A percentile compares a stretch with the other conserved stretches of the same genome.
These are phyloP conservation scores for Triplophysa rosa DNA, from an alignment of 2,113 vertebrate genomes.

Conservation along the genomic window DNA sequence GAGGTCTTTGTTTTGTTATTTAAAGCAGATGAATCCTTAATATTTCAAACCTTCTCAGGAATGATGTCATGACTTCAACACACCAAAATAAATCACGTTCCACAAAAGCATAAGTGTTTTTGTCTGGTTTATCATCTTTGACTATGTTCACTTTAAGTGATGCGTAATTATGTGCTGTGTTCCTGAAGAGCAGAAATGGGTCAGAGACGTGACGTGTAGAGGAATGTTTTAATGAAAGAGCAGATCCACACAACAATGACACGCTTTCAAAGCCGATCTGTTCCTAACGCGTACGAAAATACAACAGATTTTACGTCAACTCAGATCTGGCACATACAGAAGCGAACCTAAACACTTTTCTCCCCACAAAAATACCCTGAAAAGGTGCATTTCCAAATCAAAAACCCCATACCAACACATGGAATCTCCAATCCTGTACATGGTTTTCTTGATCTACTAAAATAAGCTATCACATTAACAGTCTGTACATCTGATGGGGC, in stretches of 20 bases:
- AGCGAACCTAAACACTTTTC: conserved; percentile 67
- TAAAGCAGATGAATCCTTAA: no score
- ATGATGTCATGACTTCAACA: no score
- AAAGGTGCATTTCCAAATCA: conserved; percentile 24
- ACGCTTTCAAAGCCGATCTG: conserved; percentile 62
- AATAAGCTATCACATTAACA: conserved; percentile 70
- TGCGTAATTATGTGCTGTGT: no score
- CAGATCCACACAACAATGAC: conserved; percentile 76
- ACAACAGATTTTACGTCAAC: conserved; percentile 68
- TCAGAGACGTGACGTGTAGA: conserved; percentile 62
- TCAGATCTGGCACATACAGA: conserved; percentile 77
- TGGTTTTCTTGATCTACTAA: conserved; percentile 52
- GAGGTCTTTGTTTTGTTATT: no score
- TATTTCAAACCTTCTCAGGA: no score
- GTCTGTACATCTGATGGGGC: conserved; percentile 70
- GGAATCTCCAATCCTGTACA: conserved; percentile 61
- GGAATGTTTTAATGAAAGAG: conserved; percentile 83
- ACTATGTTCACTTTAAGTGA: no score
- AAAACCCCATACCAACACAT: conserved; percentile 63
- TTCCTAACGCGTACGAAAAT: conserved; percentile 75
- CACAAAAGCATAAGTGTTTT: no score
- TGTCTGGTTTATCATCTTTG: no score
- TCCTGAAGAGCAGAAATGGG: neutral
- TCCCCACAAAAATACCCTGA: conserved; percentile 60
- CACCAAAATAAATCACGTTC: no score